Percentiles rank a stretch among this genome's conserved stretches.
phyloP scores from a whole-genome alignment of 2,113 vertebrate genomes.

The Halichoeres trimaculatus region DNA sequence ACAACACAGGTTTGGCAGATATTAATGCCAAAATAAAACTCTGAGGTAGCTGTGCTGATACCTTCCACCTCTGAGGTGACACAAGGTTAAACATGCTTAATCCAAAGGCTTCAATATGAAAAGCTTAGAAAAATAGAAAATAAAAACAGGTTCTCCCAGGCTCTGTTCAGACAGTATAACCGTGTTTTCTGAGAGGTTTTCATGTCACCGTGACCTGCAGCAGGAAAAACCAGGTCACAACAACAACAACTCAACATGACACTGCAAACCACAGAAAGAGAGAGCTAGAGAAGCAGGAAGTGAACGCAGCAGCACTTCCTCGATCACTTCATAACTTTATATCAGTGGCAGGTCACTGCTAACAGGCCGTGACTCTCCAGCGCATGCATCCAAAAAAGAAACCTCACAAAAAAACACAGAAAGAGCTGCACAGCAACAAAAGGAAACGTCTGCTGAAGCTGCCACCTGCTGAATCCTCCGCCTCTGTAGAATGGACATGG shows the following conservation, averaged over 20 bases:
- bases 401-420: constrained; percentile 17
- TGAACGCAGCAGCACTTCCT: constrained; percentile 53
- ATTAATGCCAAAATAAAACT: no score
- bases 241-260: not conserved
- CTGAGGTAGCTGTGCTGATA: no score
- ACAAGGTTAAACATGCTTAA: not conserved
- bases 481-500: constrained; percentile 59
- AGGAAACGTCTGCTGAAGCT: constrained; percentile 7
- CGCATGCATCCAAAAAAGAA: not conserved
- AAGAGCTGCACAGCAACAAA: not conserved
- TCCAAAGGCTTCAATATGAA: not conserved
- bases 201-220: not conserved
- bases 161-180: not conserved
- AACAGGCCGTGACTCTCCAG: constrained; percentile 18
- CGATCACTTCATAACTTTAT: constrained; percentile 2
- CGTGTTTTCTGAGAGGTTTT: not conserved
- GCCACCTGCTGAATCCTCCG: constrained; percentile 68
- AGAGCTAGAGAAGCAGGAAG: constrained; percentile 49
- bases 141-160: not conserved
- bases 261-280: constrained; percentile 22
- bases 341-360: constrained; percentile 36
- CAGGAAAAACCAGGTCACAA: constrained; percentile 5
- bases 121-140: not conserved
- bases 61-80: no score
- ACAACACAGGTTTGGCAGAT: no score